Evolutionary conservation across 2,888 invertebrate genomes (phyloP).

Genomic region (Creontiades dilutus): DNA sequence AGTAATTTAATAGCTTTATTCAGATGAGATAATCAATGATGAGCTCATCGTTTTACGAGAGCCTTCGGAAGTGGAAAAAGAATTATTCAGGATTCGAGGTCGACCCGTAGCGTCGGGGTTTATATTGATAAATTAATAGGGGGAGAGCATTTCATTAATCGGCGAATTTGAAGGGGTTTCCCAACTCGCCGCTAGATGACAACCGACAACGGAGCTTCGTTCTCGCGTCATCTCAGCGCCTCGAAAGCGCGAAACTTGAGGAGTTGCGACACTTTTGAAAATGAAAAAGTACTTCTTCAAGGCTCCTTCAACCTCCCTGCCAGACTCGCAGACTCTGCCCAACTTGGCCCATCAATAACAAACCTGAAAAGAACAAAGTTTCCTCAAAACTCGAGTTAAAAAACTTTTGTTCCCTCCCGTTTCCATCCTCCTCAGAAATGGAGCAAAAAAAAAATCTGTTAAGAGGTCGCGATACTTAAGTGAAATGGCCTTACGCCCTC

Average conservation of each 20-base stretch:
- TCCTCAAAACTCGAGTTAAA: conserved; percentile 41
- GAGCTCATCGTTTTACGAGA: neutral
- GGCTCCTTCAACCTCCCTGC: neutral
- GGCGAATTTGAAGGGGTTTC: neutral
- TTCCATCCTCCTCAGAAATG: neutral
- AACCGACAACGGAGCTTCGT: neutral
- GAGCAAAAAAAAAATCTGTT: conserved; percentile 43
- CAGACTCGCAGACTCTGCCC: conserved; percentile 29
- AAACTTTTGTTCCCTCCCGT: conserved; percentile 35
- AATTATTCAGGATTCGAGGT: neutral
- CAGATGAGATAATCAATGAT: neutral
- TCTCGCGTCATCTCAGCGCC: neutral
- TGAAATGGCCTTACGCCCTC: conserved; percentile 34
- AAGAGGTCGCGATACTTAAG: conserved; percentile 49
- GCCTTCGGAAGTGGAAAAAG: neutral
- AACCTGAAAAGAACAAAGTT: conserved; percentile 46
- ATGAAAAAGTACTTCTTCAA: conserved; percentile 46
- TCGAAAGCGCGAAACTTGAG: neutral
- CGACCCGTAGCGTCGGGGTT: neutral
- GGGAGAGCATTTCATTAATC: neutral
- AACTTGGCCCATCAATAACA: conserved; percentile 58
- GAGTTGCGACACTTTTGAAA: conserved; percentile 46
- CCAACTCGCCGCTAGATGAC: neutral
- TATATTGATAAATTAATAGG: neutral
- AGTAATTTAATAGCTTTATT: neutral